Evolutionary conservation across 2,797 vertebrate genomes (phyloP).

Genomic region (Typhlichthys subterraneus): DNA sequence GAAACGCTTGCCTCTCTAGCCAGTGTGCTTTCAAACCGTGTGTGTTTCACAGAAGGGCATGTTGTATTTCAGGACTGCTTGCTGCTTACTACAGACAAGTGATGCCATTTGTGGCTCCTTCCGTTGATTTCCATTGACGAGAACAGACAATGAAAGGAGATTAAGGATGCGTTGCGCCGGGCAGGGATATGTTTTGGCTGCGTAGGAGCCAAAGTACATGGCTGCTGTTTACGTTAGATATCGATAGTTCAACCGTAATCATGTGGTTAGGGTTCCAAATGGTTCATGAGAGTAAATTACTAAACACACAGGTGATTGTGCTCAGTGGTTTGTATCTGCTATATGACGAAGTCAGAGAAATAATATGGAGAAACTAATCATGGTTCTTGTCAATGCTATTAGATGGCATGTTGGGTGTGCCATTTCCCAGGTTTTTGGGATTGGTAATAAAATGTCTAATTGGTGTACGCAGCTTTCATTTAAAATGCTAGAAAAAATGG

Average conservation of each 20-base stretch:
- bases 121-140: conserved; percentile 1
- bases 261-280: conserved; percentile 16
- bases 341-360: no score
- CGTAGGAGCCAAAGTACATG: conserved; percentile 20
- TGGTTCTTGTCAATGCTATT: neutral
- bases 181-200: conserved; percentile 2
- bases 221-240: conserved; percentile 11
- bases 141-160: conserved; percentile 10
- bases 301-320: no score
- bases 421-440: conserved; percentile 15
- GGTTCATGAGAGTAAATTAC: neutral
- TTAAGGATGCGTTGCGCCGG: neutral
- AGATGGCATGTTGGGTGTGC: no score
- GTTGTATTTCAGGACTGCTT: neutral
- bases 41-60: neutral
- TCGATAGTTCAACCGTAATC: conserved; percentile 22
- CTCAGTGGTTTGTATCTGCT: no score
- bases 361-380: neutral
- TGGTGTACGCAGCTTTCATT: neutral
- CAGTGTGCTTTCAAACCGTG: conserved; percentile 12
- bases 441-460: conserved; percentile 16
- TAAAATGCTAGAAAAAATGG: conserved; percentile 8
- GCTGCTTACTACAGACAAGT: neutral
- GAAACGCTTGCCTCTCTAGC: conserved; percentile 16
- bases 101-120: neutral